Base-by-base conservation (phyloP, 2,113 vertebrate genomes). In the Columba janthina region DNA sequence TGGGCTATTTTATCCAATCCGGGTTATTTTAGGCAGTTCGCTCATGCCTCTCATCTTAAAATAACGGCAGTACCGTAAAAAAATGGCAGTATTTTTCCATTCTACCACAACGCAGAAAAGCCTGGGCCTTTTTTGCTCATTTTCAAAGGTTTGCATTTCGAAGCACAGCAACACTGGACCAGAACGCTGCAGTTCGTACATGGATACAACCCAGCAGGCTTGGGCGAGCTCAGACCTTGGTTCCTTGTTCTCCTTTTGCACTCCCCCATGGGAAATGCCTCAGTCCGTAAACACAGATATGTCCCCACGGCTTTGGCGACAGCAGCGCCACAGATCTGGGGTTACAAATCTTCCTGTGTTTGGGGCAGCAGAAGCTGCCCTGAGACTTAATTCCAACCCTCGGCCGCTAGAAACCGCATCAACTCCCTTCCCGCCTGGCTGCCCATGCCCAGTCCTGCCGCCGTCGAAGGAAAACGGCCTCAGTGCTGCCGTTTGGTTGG, bases 361-460 rank as follows among this genome's bases (percentile, higher is more conserved):
- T 56, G 19, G 38, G n/a, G 12, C 6, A 56, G 25, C 31, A 32
- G 53, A 19, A 67, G 38, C 53, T 24, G 4, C 38, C 4, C 0
- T 5, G 19, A 65, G 42, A 12, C 32, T 76, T 3, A 9, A 42
- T n/a, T 28, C 58, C 25, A 12, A 4, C 53, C 15, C 44, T 64
- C 1, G 0, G 48, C 54, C 1, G 0, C 7, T 3, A 10, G 44
- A 29, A 42, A 51, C 11, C 2, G 0, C 51, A n/a, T 11, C 28
- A 12, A 0, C 7, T 31, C 4, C 29, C 12, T 17, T 34, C 51
- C 15, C 0, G 14, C 51, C 0, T 0, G 44, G 57, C 62, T 44
- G 26, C 18, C 69, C 1, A 0, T 12, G 56, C 21, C 44, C 6
- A 60, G 22, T 24, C 38, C 40, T 29, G 54, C 31, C 13, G 13